A percentile compares a stretch with the other conserved stretches of the same genome.
phyloP scores from a whole-genome alignment of 2,113 vertebrate species.

The Poecile atricapillus region DNA sequence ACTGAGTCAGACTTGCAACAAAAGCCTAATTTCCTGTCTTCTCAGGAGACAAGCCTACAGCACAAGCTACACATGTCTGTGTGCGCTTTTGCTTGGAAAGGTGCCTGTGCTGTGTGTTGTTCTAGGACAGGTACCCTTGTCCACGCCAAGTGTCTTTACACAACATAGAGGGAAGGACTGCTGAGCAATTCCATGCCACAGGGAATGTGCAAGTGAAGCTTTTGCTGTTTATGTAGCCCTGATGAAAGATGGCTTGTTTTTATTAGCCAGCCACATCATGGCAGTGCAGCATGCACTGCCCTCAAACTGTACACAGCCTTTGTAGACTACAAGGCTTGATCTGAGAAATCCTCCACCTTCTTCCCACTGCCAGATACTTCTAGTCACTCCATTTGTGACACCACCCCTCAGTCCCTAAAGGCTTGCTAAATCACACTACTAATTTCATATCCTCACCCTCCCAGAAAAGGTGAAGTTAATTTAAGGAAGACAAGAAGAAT shows the following conservation, averaged over 20 bases:
- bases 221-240: not conserved
- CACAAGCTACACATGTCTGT: not conserved
- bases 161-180: not conserved
- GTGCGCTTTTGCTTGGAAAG: not conserved
- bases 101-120: not conserved
- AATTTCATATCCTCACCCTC: not conserved
- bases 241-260: not conserved
- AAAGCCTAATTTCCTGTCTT: not conserved
- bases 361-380: not conserved
- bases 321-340: not conserved
- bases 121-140: not conserved
- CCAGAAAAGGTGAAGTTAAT: not conserved
- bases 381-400: not conserved
- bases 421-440: not conserved
- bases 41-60: not conserved
- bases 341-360: not conserved
- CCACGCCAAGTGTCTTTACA: not conserved
- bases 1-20: not conserved
- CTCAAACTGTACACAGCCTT: rapidly evolving
- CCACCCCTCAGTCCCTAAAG: not conserved
- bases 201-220: not conserved
- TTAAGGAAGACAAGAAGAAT: not conserved
- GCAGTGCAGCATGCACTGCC: not conserved
- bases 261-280: not conserved
- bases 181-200: not conserved